Evolutionary conservation across 2,888 invertebrate genomes (phyloP).

Genomic region (Nineta flava): DNA sequence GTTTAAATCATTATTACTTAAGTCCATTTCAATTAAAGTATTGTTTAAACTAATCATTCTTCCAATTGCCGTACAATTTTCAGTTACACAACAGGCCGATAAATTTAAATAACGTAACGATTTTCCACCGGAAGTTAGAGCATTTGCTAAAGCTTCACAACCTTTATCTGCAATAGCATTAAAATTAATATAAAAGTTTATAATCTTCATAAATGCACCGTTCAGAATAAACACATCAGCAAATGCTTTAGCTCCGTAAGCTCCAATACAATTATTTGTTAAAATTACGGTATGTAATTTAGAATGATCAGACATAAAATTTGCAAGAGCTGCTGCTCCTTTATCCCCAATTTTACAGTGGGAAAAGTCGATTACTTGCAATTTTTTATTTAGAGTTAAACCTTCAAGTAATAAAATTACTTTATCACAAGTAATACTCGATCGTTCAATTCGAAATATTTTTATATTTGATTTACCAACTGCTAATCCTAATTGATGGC

Average conservation of each 20-base stretch:
- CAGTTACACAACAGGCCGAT: slow-evolving; percentile 20
- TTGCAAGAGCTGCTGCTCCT: slow-evolving; percentile 20
- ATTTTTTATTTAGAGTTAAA: slow-evolving; percentile 17
- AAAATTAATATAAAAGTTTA: slow-evolving; percentile 15
- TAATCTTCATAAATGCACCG: background rate
- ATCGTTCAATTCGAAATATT: slow-evolving; percentile 21
- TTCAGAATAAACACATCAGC: background rate
- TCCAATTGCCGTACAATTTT: slow-evolving; percentile 15
- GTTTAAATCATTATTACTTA: slow-evolving; percentile 24
- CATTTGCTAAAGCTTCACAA: slow-evolving; percentile 15
- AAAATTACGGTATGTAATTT: slow-evolving; percentile 18
- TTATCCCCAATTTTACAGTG: slow-evolving; percentile 22
- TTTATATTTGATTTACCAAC: slow-evolving; percentile 18
- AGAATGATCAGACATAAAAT: slow-evolving; percentile 16
- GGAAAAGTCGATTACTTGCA: slow-evolving; percentile 21
- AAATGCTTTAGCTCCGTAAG: background rate
- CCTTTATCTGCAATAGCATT: slow-evolving; percentile 18
- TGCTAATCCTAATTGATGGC: slow-evolving; percentile 20
- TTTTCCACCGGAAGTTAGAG: slow-evolving; percentile 13
- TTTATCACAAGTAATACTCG: slow-evolving; percentile 22
- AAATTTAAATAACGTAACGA: slow-evolving; percentile 16
- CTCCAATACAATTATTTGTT: slow-evolving; percentile 21
- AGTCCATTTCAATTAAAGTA: slow-evolving; percentile 19
- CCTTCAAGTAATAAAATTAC: slow-evolving; percentile 18
- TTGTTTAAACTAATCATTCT: slow-evolving; percentile 17